Percentiles rank a stretch among this genome's conserved stretches.
phyloP scores from a whole-genome alignment of 2,797 vertebrate species.

The Chanos chanos region DNA sequence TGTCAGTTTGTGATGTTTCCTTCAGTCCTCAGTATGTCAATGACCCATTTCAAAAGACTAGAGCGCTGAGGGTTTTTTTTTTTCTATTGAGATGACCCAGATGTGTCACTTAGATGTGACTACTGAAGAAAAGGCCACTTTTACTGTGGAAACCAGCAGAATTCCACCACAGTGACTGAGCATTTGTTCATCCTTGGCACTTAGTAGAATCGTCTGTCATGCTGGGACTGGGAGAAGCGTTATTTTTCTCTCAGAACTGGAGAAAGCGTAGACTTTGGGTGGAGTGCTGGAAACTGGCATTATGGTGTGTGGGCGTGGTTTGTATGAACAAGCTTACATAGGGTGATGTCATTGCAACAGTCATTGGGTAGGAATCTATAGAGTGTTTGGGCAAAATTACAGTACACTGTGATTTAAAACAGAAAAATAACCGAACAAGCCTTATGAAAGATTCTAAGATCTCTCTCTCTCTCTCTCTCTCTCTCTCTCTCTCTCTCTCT shows the following conservation, averaged over 20 bases:
- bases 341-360: background rate
- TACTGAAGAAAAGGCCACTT: constrained; percentile 4
- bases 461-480: too few relatives aligned
- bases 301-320: too few relatives aligned
- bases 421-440: too few relatives aligned
- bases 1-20: too few relatives aligned
- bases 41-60: background rate
- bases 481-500: background rate
- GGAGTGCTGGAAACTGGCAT: background rate
- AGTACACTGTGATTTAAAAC: too few relatives aligned
- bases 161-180: constrained; percentile 5
- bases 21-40: background rate
- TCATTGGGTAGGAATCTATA: too few relatives aligned
- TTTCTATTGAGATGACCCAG: constrained; percentile 11
- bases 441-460: too few relatives aligned
- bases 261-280: background rate
- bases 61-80: background rate
- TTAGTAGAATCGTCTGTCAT: constrained; percentile 9
- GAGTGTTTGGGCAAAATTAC: too few relatives aligned
- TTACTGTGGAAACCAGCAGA: constrained; percentile 5
- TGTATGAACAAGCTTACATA: background rate
- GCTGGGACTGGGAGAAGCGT: background rate
- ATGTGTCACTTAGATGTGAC: constrained; percentile 19
- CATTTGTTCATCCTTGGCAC: background rate
- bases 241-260: background rate